Evolutionary conservation across 2,888 invertebrate genomes (phyloP).

Genomic region (Didymodactylos carnosus): DNA sequence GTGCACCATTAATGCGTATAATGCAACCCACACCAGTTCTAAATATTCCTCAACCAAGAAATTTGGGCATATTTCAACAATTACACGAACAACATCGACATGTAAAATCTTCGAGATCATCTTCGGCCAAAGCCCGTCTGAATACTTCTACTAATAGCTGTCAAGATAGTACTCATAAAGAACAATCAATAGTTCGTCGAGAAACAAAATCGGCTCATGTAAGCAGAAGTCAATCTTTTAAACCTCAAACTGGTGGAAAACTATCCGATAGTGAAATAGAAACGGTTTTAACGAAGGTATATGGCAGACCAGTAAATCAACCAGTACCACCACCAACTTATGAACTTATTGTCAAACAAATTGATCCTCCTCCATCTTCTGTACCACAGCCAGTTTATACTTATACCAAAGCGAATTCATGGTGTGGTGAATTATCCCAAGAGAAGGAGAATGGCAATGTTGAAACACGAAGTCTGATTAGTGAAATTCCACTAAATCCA

Average conservation of each 20-base stretch:
- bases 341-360: neutral
- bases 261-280: neutral
- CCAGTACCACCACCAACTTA: too few relatives aligned
- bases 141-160: neutral
- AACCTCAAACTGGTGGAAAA: neutral
- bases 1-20: neutral
- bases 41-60: neutral
- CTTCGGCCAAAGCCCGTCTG: neutral
- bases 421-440: neutral
- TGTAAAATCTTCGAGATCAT: neutral
- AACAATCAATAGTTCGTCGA: neutral
- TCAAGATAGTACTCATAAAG: too few relatives aligned
- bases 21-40: neutral
- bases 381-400: neutral
- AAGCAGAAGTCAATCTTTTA: too few relatives aligned
- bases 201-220: neutral
- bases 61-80: neutral
- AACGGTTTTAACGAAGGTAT: too few relatives aligned
- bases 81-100: neutral
- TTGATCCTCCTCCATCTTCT: neutral
- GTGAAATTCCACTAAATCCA: neutral
- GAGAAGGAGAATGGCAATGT: neutral
- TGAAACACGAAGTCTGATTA: too few relatives aligned
- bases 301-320: neutral
- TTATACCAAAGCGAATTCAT: neutral